Percentiles rank a stretch among this genome's conserved stretches.
phyloP scores from a whole-genome alignment of 2,888 invertebrate genomes.

The Tetanocera ferruginea region DNA sequence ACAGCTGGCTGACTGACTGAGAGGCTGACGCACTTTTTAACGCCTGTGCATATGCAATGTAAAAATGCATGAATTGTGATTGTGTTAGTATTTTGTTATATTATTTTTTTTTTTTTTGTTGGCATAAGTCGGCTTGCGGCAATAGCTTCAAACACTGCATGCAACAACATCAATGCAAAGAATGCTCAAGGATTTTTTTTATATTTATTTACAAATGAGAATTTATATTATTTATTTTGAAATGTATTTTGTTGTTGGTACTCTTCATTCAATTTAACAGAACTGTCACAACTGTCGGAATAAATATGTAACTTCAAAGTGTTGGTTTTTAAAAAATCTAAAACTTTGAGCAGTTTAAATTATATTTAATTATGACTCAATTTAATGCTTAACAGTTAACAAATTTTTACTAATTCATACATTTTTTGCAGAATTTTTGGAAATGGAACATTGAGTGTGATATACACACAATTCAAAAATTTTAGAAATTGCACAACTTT shows the following conservation, averaged over 20 bases:
- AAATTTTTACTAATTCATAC: too few species aligned
- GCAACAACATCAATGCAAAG: not conserved
- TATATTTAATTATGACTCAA: too few species aligned
- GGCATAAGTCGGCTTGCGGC: not conserved
- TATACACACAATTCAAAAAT: constrained; percentile 13
- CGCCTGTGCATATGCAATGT: constrained; percentile 28
- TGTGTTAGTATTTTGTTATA: constrained; percentile 15
- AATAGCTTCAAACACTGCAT: not conserved
- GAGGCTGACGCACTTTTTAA: not conserved
- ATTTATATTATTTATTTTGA: not conserved
- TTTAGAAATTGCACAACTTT: constrained; percentile 13
- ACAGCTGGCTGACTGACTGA: not conserved
- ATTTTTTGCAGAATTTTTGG: too few species aligned
- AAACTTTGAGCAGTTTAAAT: too few species aligned
- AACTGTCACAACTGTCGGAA: too few species aligned
- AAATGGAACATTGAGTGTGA: too few species aligned
- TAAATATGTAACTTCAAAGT: too few species aligned
- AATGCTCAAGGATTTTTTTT: not conserved
- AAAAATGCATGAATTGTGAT: constrained; percentile 30
- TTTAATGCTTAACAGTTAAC: too few species aligned
- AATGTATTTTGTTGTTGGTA: too few species aligned
- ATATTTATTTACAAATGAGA: constrained; percentile 33
- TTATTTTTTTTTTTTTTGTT: too few species aligned
- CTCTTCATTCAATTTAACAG: too few species aligned
- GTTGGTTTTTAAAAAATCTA: too few species aligned